phyloP scores from a whole-genome alignment of 2,113 vertebrate species.

The Burhinus oedicnemus region DNA sequence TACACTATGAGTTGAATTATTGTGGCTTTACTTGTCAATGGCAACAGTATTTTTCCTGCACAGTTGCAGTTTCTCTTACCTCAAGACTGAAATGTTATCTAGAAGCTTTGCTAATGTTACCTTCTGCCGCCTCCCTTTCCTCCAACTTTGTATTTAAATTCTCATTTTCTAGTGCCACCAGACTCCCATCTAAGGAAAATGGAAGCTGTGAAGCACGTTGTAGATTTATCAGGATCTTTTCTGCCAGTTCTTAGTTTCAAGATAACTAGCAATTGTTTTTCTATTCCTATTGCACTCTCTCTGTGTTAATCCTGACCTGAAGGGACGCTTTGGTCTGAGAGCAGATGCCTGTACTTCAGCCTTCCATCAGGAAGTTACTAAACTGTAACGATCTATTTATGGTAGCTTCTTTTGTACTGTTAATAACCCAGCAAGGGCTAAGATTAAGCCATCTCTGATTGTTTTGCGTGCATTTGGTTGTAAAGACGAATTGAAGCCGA shows the following conservation, averaged over 20 bases:
- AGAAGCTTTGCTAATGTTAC: neutral
- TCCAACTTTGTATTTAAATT: neutral
- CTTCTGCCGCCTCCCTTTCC: neutral
- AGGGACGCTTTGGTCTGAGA: neutral
- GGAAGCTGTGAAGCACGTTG: neutral
- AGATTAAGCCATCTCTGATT: constrained; percentile 44
- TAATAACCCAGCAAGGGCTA: constrained; percentile 25
- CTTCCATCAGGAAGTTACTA: constrained; percentile 55
- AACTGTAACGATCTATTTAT: constrained; percentile 61
- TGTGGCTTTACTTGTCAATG: neutral
- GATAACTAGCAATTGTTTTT: neutral
- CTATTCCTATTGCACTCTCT: neutral
- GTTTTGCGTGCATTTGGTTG: neutral
- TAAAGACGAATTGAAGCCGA: neutral
- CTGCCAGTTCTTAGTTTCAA: neutral
- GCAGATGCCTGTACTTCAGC: constrained; percentile 17
- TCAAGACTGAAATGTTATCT: neutral
- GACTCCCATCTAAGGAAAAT: neutral
- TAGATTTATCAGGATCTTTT: neutral
- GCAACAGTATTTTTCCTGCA: neutral
- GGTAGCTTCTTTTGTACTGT: constrained; percentile 51
- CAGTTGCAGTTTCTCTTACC: neutral
- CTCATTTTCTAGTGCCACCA: neutral
- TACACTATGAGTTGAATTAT: neutral
- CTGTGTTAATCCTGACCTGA: neutral